Percentiles rank a stretch among this genome's conserved stretches.
phyloP scores from a whole-genome alignment of 1,140 invertebrate species.

The Apis laboriosa region DNA sequence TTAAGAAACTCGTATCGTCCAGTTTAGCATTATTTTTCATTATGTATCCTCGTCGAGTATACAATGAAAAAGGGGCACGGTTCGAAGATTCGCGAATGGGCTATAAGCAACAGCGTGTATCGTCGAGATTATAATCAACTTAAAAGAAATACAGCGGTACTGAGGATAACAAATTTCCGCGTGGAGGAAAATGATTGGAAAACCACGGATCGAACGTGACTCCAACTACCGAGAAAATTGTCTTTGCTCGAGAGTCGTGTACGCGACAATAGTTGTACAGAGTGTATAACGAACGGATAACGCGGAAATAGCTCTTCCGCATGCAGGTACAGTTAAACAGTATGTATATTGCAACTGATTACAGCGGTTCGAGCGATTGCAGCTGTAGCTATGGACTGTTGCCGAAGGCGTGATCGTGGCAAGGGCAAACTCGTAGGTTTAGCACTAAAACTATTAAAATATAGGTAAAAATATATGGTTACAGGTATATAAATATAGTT shows the following conservation, averaged over 20 bases:
- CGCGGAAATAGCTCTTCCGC: constrained; percentile 71
- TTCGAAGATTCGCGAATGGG: constrained; percentile 19
- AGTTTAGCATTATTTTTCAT: not conserved
- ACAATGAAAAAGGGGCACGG: constrained; percentile 6
- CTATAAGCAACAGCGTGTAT: not conserved
- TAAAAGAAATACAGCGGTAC: not conserved
- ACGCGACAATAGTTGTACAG: constrained; percentile 60
- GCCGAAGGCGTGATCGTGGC: constrained; percentile 25
- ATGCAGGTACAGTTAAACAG: constrained; percentile 74
- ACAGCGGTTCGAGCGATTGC: constrained; percentile 33
- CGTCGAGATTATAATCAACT: not conserved
- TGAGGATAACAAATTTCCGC: not conserved
- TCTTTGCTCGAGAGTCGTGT: constrained; percentile 35
- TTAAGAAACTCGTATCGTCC: not conserved
- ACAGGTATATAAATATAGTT: too few species aligned
- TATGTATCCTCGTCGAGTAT: too few species aligned
- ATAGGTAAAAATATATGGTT: too few species aligned
- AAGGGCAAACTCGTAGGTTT: too few species aligned
- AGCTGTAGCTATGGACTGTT: constrained; percentile 19
- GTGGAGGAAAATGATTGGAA: not conserved
- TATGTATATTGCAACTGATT: constrained; percentile 50
- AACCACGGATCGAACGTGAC: not conserved
- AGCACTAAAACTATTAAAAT: too few species aligned
- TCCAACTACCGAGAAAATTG: constrained; percentile 44
- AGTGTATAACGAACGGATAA: constrained; percentile 65